Evolutionary conservation across 2,888 invertebrate genomes (phyloP), one percentile per base, ranked within the genome.

Genomic region (Acanthosepion lycidas): DNA sequence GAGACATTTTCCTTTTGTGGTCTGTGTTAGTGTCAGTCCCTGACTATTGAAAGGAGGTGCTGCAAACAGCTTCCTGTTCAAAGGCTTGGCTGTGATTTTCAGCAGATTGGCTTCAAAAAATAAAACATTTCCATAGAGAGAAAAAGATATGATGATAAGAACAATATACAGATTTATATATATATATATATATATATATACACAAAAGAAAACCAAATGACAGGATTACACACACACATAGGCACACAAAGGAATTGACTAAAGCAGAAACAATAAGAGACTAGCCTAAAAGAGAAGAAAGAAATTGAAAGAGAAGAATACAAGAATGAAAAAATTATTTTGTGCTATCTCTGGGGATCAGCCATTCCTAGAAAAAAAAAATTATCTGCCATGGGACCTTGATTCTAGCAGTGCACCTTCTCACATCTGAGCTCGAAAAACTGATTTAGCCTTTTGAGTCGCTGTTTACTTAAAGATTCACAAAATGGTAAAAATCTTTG

Each of bases 11-110:
- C 28, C 28, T 28, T 78, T 28, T 78, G 78, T 18, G 78, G 78
- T n/a, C n/a, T 15, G 12, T 33, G n/a, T 78, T 9, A 78, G 78
- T n/a, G 78, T n/a, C n/a, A n/a, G 78, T 78, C 78, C 12, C n/a
- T 5, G 15, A 15, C 78, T n/a, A n/a, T 15, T 78, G n/a, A n/a
- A n/a, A 12, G n/a, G n/a, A 78, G n/a, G n/a, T n/a, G 78, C 78
- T 33, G 23, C 78, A 78, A 78, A 78, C n/a, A 78, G 78, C 78
- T n/a, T 78, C 15, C n/a, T 33, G 12, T 78, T 78, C 78, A 78
- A n/a, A 78, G 78, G n/a, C n/a, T n/a, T 15, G 78, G 78, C 78
- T n/a, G 78, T 78, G 78, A 78, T 78, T 78, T 78, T 78, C 78
- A n/a, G 12, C 78, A 78, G n/a, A 78, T 78, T 78, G n/a, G 23